A percentile compares a stretch with the other conserved stretches of the same genome.
Conservation (phyloP, 92 coral and sea anemone species). For the Zoanthus solanderi region DNA sequence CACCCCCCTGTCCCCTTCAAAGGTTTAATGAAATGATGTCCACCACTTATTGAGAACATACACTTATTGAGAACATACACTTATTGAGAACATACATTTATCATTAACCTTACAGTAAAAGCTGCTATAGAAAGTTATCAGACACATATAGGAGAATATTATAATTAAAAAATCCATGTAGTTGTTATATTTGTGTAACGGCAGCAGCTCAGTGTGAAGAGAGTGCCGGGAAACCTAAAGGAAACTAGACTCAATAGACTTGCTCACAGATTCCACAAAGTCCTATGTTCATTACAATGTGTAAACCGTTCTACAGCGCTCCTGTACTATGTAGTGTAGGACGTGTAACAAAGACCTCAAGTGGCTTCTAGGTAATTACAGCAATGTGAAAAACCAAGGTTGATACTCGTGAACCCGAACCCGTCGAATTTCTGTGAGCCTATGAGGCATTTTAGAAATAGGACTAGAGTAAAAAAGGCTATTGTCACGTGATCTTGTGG, state of each 20-base stretch:
- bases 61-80: no score
- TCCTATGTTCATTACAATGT: not conserved
- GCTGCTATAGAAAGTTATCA: no score
- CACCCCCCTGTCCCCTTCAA: no score
- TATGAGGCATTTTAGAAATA: conserved; percentile 2
- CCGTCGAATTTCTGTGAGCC: conserved; percentile 31
- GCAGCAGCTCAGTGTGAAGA: not conserved
- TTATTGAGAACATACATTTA: no score
- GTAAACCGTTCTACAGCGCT: conserved; percentile 9
- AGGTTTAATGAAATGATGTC: no score
- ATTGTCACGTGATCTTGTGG: not conserved
- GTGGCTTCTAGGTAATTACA: conserved; percentile 8
- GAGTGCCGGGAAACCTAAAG: not conserved
- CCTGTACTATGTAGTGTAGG: conserved; percentile 12
- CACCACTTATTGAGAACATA: no score
- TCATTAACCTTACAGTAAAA: no score
- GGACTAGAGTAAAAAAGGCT: not conserved
- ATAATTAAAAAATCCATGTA: no score
- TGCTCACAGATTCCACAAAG: conserved; percentile 15
- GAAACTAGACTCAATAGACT: not conserved
- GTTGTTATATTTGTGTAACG: not conserved
- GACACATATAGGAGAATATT: no score
- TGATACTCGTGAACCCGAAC: conserved; percentile 6
- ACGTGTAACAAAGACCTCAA: conserved; percentile 10
- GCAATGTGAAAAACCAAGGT: conserved; percentile 16